A percentile compares a stretch with the other conserved stretches of the same genome.
Evolutionary conservation across 2,888 invertebrate species (phyloP).

Genomic region (Caenorhabditis uteleia): DNA sequence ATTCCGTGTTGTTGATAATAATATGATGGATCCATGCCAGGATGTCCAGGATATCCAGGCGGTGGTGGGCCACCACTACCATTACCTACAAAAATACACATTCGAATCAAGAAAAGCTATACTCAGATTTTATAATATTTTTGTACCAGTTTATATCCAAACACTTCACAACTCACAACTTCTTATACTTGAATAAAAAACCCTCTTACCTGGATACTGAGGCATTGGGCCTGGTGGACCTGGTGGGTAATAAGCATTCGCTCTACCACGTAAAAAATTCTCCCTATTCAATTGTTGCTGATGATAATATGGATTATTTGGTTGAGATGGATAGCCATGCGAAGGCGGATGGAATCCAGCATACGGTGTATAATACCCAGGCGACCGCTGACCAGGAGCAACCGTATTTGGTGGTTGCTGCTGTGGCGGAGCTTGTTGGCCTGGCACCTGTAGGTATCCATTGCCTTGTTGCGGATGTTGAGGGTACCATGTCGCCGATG

Average conservation of each 20-base stretch:
- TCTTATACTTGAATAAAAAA: no score
- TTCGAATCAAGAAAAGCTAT: no score
- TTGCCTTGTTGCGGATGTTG: slow-evolving; percentile 27
- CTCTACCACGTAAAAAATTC: no score
- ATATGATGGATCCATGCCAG: slow-evolving; percentile 30
- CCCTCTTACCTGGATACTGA: no score
- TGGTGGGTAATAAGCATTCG: no score
- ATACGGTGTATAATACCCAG: not conserved
- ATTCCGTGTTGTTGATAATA: slow-evolving; percentile 40
- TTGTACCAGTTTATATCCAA: no score
- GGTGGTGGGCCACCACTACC: slow-evolving; percentile 1
- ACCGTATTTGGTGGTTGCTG: no score
- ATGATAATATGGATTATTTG: slow-evolving; percentile 2
- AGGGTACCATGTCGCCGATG: slow-evolving; percentile 41
- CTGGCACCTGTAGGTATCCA: slow-evolving; percentile 12
- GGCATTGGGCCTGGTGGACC: not conserved
- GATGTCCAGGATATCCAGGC: slow-evolving; percentile 3
- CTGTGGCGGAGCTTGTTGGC: not conserved
- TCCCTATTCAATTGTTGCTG: no score
- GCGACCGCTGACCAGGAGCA: not conserved
- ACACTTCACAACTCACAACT: no score
- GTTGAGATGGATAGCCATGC: slow-evolving; percentile 6
- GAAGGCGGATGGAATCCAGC: slow-evolving; percentile 2
- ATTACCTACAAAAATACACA: not conserved
- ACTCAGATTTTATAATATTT: no score